Evolutionary conservation across 1,140 invertebrate species (phyloP), one percentile per base, ranked within the genome.

Genomic region (Drosophila serrata): DNA sequence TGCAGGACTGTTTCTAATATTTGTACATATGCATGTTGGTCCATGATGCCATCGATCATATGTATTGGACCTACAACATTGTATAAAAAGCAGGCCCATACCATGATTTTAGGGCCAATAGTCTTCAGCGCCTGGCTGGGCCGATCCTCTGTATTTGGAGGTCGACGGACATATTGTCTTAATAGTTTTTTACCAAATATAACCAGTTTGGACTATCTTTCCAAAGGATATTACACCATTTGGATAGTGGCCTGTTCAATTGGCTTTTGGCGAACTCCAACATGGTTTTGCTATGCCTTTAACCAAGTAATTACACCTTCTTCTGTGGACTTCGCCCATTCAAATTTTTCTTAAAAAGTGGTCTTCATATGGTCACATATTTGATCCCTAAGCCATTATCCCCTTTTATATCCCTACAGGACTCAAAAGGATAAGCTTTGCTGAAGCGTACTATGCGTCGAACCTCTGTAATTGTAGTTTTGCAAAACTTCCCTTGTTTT

Each of bases 101-200:
- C 22, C 12, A 49, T 31, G 17, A 61, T 49, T 61, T 61, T 39
- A 9, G 39, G 22, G 31, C 33, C 58, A 49, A 51, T 24, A 3
- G 43, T 27, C 45, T 60, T 62, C 1, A 39, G 9, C 13, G 35
- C 17, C 13, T 49, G 42, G 19, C 22, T 43, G 6, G 17, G 42
- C 11, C 13, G 6, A 19, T 45, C 13, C 5, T 22, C 40, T 1
- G 9, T 19, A 19, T 13, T 45, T 45, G 42, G n/a, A 3, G 12
- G 12, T 22, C 19, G 5, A 22, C 17, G 12, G 19, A 43, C 17
- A 43, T 43, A 22, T 22, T 43, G 42, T 45, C 42, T 45, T 13
- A 12, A 43, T 22, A 19, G 5, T 45, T 13, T 24, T 45, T 3
- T 6, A 43, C 6, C 42, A 45, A 45, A 45, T 22, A 22, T 12